A percentile compares a stretch with the other conserved stretches of the same genome.
Conservation (phyloP, 1,140 invertebrate genomes). For the Drosophila parabipectinata region DNA sequence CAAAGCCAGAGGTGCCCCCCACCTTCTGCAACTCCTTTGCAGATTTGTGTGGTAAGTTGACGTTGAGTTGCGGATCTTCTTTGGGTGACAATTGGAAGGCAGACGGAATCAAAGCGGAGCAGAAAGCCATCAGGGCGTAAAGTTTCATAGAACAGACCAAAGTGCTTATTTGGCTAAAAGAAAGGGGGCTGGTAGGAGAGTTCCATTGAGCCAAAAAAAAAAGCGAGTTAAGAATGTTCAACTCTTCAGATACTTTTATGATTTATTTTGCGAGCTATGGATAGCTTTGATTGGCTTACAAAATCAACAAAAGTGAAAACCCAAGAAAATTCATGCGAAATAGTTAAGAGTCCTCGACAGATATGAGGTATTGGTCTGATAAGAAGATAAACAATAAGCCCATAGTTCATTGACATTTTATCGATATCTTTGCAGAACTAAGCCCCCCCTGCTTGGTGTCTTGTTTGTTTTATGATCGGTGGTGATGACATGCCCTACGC, state of each 20-base stretch:
- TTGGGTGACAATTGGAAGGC: constrained; percentile 66
- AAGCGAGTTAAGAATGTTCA: background rate
- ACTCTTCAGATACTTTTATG: too few relatives aligned
- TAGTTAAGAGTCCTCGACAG: constrained; percentile 1
- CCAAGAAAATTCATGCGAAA: background rate
- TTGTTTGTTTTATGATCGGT: constrained; percentile 53
- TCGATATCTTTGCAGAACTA: constrained; percentile 33
- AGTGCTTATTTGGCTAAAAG: constrained; percentile 42
- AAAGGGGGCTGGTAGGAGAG: constrained; percentile 11
- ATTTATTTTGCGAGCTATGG: too few relatives aligned
- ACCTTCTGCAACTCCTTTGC: constrained; percentile 2
- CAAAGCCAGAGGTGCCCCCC: constrained; percentile 12
- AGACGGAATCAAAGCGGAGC: constrained; percentile 40
- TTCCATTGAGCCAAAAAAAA: background rate
- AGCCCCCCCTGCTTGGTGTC: constrained; percentile 22
- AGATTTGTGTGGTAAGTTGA: constrained; percentile 68
- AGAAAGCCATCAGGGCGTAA: constrained; percentile 50
- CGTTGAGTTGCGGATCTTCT: constrained; percentile 49
- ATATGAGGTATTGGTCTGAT: constrained; percentile 21
- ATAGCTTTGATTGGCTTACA: background rate
- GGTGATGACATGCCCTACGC: constrained; percentile 46
- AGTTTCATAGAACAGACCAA: constrained; percentile 50
- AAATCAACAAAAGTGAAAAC: background rate
- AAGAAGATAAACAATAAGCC: constrained; percentile 2
- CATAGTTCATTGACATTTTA: constrained; percentile 37